A percentile compares a stretch with the other conserved stretches of the same genome.
Conservation (phyloP, 1,140 invertebrate genomes). For the Mesaphorura yosii region DNA sequence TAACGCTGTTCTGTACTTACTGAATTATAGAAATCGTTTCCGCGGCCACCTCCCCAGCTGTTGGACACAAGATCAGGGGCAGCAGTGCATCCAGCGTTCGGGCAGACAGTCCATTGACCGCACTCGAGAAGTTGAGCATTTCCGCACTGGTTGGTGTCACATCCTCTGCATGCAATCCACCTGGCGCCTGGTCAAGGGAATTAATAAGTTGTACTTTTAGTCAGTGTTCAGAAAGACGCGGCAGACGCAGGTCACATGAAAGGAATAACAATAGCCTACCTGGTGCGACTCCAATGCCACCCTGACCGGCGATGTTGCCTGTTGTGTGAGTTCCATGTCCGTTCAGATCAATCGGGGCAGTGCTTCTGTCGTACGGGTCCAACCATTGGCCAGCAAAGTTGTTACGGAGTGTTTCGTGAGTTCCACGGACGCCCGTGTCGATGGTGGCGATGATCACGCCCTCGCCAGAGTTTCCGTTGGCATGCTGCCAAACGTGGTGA, state of each 20-base stretch:
- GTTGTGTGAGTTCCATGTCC: slow-evolving; percentile 12
- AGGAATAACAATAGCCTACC: too few species aligned
- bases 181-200: slow-evolving; percentile 1
- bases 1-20: too few species aligned
- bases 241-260: too few species aligned
- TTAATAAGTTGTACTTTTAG: too few species aligned
- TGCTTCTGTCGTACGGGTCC: not conserved
- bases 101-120: slow-evolving; percentile 7
- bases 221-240: too few species aligned
- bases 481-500: not conserved
- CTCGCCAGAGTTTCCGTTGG: not conserved
- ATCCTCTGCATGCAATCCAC: slow-evolving; percentile 1
- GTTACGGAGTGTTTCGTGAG: not conserved
- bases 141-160: not conserved
- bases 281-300: slow-evolving; percentile 3
- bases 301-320: slow-evolving; percentile 11
- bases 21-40: slow-evolving; percentile 1
- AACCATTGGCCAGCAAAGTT: not conserved
- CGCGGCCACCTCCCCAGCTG: slow-evolving; percentile 12
- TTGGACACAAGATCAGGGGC: slow-evolving; percentile 8
- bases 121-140: slow-evolving; percentile 1
- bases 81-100: slow-evolving; percentile 6
- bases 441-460: slow-evolving; percentile 8
- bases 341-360: slow-evolving; percentile 1
- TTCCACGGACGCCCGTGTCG: slow-evolving; percentile 4